Evolutionary conservation across 2,797 vertebrate genomes (phyloP).

Genomic region (Tragelaphus eurycerus): DNA sequence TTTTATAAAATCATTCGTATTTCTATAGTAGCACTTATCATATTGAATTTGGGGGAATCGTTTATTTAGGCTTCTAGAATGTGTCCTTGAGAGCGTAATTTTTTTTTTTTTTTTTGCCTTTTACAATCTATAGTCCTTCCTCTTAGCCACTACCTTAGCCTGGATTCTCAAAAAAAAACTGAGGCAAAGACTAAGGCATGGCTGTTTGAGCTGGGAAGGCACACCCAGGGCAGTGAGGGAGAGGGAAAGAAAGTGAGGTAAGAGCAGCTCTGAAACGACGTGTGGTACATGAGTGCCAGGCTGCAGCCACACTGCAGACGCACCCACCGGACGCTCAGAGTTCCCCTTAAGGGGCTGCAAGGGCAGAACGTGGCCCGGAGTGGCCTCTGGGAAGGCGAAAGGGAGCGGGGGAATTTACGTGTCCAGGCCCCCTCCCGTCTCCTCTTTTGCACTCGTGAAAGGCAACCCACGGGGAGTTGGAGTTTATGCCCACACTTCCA

Average conservation of each 20-base stretch:
- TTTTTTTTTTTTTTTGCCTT: neutral
- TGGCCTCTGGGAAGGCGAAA: neutral
- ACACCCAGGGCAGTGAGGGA: neutral
- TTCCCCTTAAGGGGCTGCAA: neutral
- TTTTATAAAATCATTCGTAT: neutral
- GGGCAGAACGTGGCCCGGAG: neutral
- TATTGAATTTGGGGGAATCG: neutral
- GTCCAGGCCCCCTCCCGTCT: neutral
- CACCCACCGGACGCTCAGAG: neutral
- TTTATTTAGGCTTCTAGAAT: neutral
- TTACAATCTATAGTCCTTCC: neutral
- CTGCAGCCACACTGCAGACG: neutral
- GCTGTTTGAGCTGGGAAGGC: neutral
- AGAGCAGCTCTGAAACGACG: neutral
- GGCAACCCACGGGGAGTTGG: neutral
- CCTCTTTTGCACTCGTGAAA: neutral
- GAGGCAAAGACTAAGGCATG: neutral
- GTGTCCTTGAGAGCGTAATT: neutral
- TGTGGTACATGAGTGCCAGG: neutral
- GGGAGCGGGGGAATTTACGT: neutral
- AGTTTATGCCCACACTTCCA: neutral
- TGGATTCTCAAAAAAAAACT: neutral
- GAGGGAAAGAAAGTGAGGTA: neutral
- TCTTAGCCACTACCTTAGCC: neutral
- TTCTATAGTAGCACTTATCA: neutral